Evolutionary conservation across 1,140 invertebrate genomes (phyloP).

Genomic region (Odontomachus brunneus): DNA sequence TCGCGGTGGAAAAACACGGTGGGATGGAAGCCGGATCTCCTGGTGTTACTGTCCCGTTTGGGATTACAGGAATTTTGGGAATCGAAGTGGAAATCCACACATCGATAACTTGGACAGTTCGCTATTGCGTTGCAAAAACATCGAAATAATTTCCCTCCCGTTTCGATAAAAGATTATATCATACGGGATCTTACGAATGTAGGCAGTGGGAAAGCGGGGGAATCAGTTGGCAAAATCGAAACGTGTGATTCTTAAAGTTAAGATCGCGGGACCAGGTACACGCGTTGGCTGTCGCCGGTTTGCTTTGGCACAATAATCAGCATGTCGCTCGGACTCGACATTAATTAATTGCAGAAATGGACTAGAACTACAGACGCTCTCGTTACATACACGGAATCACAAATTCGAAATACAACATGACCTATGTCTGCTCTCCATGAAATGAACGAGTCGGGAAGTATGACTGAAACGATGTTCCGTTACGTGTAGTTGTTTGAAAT

Average conservation of each 20-base stretch:
- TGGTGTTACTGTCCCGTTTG: conserved; percentile 7
- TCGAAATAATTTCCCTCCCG: conserved; percentile 11
- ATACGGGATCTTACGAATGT: neutral
- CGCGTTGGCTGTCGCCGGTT: conserved; percentile 22
- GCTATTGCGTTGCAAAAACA: conserved; percentile 46
- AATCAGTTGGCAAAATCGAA: conserved; percentile 33
- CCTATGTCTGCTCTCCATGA: neutral
- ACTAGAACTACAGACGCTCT: neutral
- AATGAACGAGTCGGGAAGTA: neutral
- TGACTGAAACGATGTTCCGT: neutral
- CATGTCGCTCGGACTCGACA: conserved; percentile 19
- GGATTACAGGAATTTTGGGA: neutral
- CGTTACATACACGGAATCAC: neutral
- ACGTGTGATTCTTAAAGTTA: conserved; percentile 36
- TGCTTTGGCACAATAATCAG: conserved; percentile 66
- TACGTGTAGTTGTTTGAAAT: neutral
- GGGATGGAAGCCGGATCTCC: neutral
- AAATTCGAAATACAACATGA: neutral
- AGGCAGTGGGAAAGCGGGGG: conserved; percentile 23
- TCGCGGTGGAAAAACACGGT: conserved; percentile 14
- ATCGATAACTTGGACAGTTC: neutral
- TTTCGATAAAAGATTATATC: neutral
- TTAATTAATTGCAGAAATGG: neutral
- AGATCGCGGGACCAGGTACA: conserved; percentile 17
- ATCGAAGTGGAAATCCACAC: conserved; percentile 24